Evolutionary conservation across 1,140 invertebrate species (phyloP), one percentile per base, ranked within the genome.

Genomic region (Camponotus floridanus): DNA sequence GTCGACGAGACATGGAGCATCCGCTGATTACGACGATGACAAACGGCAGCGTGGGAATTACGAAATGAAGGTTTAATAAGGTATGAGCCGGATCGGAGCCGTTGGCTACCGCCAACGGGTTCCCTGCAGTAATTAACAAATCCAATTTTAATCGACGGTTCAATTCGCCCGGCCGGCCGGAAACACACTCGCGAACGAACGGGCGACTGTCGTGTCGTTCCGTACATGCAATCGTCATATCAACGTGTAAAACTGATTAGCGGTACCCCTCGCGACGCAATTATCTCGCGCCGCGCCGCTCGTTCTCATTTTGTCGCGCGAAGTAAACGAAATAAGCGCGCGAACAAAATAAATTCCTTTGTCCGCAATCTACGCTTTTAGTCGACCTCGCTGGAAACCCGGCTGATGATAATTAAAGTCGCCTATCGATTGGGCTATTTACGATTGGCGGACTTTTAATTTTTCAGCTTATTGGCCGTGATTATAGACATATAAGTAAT

Each of bases 61-160:
- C 91, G 78, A 92, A 92, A 93, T 91, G 92, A 89, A 92, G 91
- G 91, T 92, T 93, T 93, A 93, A 93, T 93, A 92, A 92, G 92
- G 91, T 92, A 92, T 87, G 87, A 92, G 89, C 78, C 64, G 86
- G 88, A 87, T 91, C 80, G 86, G 68, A 62, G 64, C 42, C 51
- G 51, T n/a, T 33, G 33, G 48, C 59, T 42, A n/a, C 11, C 59
- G 48, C 8, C 48, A 42, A 64, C 76, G 67, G 83, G 83, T 86
- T 87, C 85, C 89, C 90, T 55, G 76, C 74, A 87, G 92, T 94
- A 94, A 94, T 94, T 94, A 94, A 94, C 92, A 93, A 92, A 93
- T 94, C 93, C 90, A 92, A 94, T 94, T 94, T 92, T 92, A 93
- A 94, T 94, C 89, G 92, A 80, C 88, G 87, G 87, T 90, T 81